Evolutionary conservation across 2,797 vertebrate genomes (phyloP), one percentile per base, ranked within the genome.

Genomic region (Argentina silus): DNA sequence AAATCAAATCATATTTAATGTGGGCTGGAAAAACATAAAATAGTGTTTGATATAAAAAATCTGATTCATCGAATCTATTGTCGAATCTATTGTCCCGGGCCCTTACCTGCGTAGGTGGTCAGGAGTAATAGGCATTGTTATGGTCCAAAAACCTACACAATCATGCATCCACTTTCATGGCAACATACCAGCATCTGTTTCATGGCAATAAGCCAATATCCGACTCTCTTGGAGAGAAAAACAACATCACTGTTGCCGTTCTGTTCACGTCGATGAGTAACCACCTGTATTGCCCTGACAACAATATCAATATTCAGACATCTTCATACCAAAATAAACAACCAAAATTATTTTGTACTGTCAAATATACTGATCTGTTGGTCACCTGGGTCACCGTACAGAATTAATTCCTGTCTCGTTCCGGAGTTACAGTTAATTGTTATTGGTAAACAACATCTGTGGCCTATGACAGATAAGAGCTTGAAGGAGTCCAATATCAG

Each of bases 11-110:
- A 12, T 60, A 71, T 80, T 60, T 78, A 74, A 85, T 72, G 21
- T 79, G 72, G 59, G 62, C 17, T 9, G 57, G 65, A 47, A 69
- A 79, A 79, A 36, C 2, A 36, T 36, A 36, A 36, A 36, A 36
- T 2, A 36, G 27, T 36, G 27, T 73, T 77, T 56, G 48, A 60
- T 62, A 79, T 45, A 59, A 6, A 63, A 81, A 86, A 48, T 64
- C 69, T 75, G 72, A 81, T 86, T 84, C 81, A 83, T 81, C 76
- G 69, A 72, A 85, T 83, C 69, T n/a, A n/a, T n/a, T n/a, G 27
- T 36, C 27, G 1, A 48, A 44, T 67, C 45, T 67, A 67, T 77
- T 78, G 65, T 72, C 74, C 65, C 48, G 50, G 53, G 43, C 73
- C 11, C 36, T 72, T 72, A 59, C 6, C 7, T 77, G 48, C 56